These are phyloP conservation scores for Mizuhopecten yessoensis DNA, from an alignment of 1,140 invertebrate genomes.

Conservation along the genomic window DNA sequence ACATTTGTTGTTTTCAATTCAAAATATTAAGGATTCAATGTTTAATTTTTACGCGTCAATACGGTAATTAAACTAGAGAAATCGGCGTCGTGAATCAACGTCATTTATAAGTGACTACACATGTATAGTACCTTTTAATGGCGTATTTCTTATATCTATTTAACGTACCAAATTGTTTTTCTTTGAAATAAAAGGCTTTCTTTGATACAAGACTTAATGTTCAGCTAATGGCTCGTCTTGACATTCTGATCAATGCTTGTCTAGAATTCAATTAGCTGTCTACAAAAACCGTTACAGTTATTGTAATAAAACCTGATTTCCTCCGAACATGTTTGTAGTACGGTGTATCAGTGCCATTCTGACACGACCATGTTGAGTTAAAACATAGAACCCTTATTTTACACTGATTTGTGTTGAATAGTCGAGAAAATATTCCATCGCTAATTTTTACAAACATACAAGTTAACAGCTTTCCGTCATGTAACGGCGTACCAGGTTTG, in stretches of 20 bases:
- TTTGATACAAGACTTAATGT: background rate
- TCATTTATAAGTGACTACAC: no score
- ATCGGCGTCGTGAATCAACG: background rate
- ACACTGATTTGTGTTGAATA: background rate
- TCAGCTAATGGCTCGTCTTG: background rate
- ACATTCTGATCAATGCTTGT: background rate
- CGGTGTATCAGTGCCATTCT: no score
- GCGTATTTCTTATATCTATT: slow-evolving; percentile 7
- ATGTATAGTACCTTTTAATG: background rate
- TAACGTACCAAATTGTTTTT: background rate
- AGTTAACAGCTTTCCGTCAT: no score
- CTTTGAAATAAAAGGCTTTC: slow-evolving; percentile 5
- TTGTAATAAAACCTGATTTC: background rate
- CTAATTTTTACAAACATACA: no score
- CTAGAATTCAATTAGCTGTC: background rate
- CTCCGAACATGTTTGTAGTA: background rate
- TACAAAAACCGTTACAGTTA: background rate
- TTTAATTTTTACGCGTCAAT: no score
- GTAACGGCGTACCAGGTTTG: no score
- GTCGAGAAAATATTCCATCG: no score
- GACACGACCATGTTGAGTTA: no score
- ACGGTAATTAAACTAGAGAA: no score
- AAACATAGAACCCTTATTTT: no score
- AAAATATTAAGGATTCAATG: no score
- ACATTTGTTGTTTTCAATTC: no score